phyloP scores from a whole-genome alignment of 1,140 invertebrate species.

The Trichonephila clavata region DNA sequence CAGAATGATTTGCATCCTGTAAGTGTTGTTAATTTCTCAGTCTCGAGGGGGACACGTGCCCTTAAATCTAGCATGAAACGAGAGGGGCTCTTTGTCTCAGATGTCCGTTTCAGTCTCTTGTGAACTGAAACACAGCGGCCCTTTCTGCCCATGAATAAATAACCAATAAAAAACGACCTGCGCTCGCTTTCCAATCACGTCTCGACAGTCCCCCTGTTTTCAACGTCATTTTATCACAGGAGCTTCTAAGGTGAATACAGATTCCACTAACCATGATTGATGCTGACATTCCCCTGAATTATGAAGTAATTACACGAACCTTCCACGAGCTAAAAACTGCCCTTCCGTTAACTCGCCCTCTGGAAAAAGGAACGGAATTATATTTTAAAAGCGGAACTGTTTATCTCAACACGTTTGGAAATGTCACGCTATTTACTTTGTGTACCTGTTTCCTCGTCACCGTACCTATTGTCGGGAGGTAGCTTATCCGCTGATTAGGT shows the following conservation, averaged over 20 bases:
- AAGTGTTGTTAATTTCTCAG: background rate
- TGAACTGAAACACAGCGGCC: conserved; percentile 6
- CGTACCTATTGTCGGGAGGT: background rate
- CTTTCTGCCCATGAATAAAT: conserved; percentile 42
- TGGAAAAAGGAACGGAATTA: conserved; percentile 4
- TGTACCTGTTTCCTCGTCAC: conserved; percentile 2
- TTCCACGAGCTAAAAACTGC: background rate
- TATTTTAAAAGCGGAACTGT: conserved; percentile 57
- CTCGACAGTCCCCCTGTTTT: conserved; percentile 47
- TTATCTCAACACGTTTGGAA: conserved; percentile 64
- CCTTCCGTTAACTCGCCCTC: conserved; percentile 33
- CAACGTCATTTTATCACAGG: conserved; percentile 61
- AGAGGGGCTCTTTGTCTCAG: conserved; percentile 11
- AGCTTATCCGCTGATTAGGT: conserved; percentile 27
- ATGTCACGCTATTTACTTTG: conserved; percentile 45
- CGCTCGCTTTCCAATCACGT: conserved; percentile 54
- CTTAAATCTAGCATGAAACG: background rate
- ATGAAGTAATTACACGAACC: conserved; percentile 65
- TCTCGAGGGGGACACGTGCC: background rate
- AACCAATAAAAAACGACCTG: conserved; percentile 34
- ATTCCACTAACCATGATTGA: conserved; percentile 68
- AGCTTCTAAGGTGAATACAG: conserved; percentile 66
- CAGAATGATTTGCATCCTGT: background rate
- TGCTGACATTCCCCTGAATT: conserved; percentile 60
- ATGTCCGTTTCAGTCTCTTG: conserved; percentile 3